A percentile compares a stretch with the other conserved stretches of the same genome.
These are phyloP conservation scores for Atherinomorus stipes DNA, from an alignment of 2,113 vertebrate species.

Conservation along the genomic window DNA sequence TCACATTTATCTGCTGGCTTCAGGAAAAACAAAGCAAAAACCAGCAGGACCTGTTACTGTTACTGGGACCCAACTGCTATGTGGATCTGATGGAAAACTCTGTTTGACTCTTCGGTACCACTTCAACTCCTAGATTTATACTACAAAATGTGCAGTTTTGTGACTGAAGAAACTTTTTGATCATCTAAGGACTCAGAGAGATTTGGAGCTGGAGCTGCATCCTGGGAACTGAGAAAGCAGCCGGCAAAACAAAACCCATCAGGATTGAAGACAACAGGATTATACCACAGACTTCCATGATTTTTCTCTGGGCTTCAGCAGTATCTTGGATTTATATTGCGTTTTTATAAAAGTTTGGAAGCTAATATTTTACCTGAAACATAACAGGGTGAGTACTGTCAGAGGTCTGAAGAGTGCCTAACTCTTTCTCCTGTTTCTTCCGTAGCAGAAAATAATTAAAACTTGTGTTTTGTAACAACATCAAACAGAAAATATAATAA, in stretches of 20 bases:
- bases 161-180: background rate
- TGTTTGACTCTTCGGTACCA: background rate
- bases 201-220: background rate
- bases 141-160: constrained; percentile 6
- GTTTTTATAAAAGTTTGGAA: background rate
- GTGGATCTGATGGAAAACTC: constrained; percentile 29
- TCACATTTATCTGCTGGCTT: background rate
- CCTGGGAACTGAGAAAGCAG: background rate
- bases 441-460: background rate
- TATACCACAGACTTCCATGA: background rate
- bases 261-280: background rate
- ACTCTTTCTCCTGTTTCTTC: background rate
- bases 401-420: background rate
- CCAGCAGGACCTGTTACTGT: background rate
- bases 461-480: background rate
- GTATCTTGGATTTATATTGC: background rate
- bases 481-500: background rate
- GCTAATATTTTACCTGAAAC: background rate
- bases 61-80: background rate
- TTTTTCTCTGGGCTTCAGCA: background rate
- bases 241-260: background rate
- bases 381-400: constrained; percentile 41
- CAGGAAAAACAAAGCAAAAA: background rate
- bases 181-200: background rate
- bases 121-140: constrained; percentile 10